Base-by-base conservation (phyloP, 2,797 vertebrate genomes). In the Centropyge bicolor region DNA sequence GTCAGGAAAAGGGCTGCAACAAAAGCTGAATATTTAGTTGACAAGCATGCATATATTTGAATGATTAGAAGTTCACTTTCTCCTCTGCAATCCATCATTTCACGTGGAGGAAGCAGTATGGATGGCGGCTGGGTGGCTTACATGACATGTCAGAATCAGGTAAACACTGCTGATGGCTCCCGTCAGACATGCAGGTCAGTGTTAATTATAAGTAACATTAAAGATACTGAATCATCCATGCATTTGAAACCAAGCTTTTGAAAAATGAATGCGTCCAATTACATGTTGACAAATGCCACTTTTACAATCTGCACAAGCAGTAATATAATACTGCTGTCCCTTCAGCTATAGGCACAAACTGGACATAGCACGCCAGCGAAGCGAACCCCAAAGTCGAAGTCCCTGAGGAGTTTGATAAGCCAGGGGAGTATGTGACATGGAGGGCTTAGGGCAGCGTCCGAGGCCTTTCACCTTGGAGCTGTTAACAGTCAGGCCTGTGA, bases 401-500 rank as follows among this genome's bases (percentile, higher is more conserved):
- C 88, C 86, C 84, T 9, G 35, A 80, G 78, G 88, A 88, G 41
- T 74, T 88, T 55, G 52, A 72, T 80, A 78, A 90, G 86, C 80
- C 72, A 57, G 51, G 79, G 85, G 88, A 92, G 78, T 86, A 62
- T 81, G 85, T 63, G 78, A 89, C 84, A 83, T 62, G 74, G 76
- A 77, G 81, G 74, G 76, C 86, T 86, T 86, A 90, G 88, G 90
- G 88, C 89, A 87, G 84, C 55, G 75, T 89, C 89, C 84, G 80
- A 89, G 93, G 88, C 92, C 92, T 93, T 93, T 94, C 91, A 92
- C 93, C 92, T 93, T 82, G 87, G 89, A 93, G 91, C 94, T 94
- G 94, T 95, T 95, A 95, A 95, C 93, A 94, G 94, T 90, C 89
- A 72, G 86, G 94, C 91, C 93, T 93, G 82, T 92, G 95, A 95